Evolutionary conservation across 2,888 invertebrate species (phyloP).

Genomic region (Glyphotaelius pellucidus): DNA sequence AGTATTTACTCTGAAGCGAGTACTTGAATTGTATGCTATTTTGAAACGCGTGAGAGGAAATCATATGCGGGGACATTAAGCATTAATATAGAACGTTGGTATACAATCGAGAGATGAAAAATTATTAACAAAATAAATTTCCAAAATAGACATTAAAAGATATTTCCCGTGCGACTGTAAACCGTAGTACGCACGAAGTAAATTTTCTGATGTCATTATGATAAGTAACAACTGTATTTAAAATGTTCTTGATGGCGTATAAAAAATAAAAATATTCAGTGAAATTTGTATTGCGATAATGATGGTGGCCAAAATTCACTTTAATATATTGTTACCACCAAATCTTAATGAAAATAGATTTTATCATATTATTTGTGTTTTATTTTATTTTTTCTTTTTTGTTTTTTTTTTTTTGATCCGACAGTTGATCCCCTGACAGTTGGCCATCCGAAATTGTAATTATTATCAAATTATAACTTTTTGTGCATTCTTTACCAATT

Average conservation of each 20-base stretch:
- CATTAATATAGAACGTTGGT: neutral
- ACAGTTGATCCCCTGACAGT: too few relatives aligned
- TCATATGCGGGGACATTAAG: constrained; percentile 1
- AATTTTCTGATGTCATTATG: too few relatives aligned
- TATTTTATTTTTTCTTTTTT: too few relatives aligned
- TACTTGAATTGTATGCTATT: neutral
- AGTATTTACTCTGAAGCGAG: neutral
- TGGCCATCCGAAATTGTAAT: too few relatives aligned
- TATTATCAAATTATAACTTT: too few relatives aligned
- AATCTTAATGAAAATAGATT: too few relatives aligned
- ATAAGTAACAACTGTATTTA: too few relatives aligned
- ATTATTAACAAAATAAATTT: neutral
- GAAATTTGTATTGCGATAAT: neutral
- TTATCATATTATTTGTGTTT: too few relatives aligned
- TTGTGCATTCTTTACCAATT: too few relatives aligned
- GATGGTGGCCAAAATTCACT: neutral
- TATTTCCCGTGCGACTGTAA: neutral
- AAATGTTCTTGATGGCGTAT: neutral
- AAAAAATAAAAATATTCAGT: neutral
- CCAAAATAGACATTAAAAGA: neutral
- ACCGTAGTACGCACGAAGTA: neutral
- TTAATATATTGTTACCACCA: neutral
- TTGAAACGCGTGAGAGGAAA: constrained; percentile 30
- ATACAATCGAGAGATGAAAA: neutral
- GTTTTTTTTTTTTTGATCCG: too few relatives aligned